Evolutionary conservation across 2,113 vertebrate species (phyloP).

Genomic region (Zeus faber): DNA sequence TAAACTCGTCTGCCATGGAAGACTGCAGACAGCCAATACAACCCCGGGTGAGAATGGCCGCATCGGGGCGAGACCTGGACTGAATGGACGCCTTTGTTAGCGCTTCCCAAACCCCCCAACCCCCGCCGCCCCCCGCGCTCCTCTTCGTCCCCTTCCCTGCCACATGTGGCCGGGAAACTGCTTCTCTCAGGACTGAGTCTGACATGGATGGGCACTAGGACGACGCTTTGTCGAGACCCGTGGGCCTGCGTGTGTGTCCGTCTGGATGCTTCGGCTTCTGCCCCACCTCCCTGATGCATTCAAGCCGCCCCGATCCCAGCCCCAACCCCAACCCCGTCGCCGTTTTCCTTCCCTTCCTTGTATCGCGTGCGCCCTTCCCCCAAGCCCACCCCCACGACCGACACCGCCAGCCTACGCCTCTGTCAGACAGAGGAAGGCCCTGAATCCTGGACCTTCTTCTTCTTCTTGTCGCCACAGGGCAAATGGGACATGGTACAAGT

Average conservation of each 20-base stretch:
- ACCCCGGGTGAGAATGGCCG: constrained; percentile 27
- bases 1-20: constrained; percentile 61
- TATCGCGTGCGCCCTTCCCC: neutral
- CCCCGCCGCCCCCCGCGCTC: neutral
- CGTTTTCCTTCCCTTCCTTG: neutral
- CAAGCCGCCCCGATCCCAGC: no score
- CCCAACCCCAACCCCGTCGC: neutral
- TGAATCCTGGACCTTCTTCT: constrained; percentile 33
- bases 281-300: no score
- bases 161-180: constrained; percentile 52
- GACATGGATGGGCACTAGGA: constrained; percentile 14
- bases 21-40: constrained; percentile 64
- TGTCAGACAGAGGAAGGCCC: constrained; percentile 26
- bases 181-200: constrained; percentile 36
- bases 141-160: constrained; percentile 8
- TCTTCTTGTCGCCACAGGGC: constrained; percentile 30
- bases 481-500: constrained; percentile 53
- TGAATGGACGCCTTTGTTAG: constrained; percentile 65
- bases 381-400: constrained; percentile 3
- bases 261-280: no score
- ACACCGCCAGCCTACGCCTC: constrained; percentile 9
- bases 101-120: constrained; percentile 27
- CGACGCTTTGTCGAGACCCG: no score
- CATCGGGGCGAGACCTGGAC: constrained; percentile 31
- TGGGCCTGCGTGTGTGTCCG: no score